Base-by-base conservation (phyloP, 2,113 vertebrate species). In the Rhinolophus sinicus region DNA sequence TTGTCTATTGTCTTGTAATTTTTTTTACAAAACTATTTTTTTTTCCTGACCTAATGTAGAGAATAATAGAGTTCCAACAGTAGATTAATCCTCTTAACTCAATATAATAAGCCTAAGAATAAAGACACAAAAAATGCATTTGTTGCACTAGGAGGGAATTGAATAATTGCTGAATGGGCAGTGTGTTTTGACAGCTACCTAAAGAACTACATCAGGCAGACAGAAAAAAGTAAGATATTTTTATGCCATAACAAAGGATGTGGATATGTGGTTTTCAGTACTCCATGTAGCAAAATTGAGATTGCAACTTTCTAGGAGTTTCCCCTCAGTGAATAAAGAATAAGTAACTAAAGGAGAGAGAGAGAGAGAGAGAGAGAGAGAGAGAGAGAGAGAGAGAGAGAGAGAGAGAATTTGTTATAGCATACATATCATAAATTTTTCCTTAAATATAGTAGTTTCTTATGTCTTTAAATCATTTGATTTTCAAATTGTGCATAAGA, bases 81-180 rank as follows among this genome's bases (percentile, higher is more conserved):
- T 40, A 56, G 78, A 98, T 96, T 90, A 97, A 72, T 97, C 96
- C 14, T 97, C 92, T 96, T 84, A 82, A 89, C 65, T 97, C 62
- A 28, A 82, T 84, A 44, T 69, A 72, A 40, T 86, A 92, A 95
- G 12, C 33, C 69, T 93, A 24, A 94, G 84, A 95, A 97, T 95
- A 86, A 70, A 95, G 40, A 97, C 73, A 84, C 10, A 70, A 52
- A 76, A 73, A 92, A 92, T 40, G 2, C 0, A 87, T 97, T 80
- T 80, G 13, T 73, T 95, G 56, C 58, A 88, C 38, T 52, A 84
- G 26, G 40, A 97, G 85, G 52, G 85, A 96, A 83, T 87, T 70
- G 16, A 35, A 50, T 96, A 94, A 94, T 88, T 4, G 0, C 33
- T 94, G 85, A 96, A 96, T 65, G 35, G 88, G n/a, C 73, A 96